Percentiles rank a stretch among this genome's conserved stretches.
These are phyloP conservation scores for Apotomis betuletana DNA, from an alignment of 2,888 invertebrate species.

Conservation along the genomic window DNA sequence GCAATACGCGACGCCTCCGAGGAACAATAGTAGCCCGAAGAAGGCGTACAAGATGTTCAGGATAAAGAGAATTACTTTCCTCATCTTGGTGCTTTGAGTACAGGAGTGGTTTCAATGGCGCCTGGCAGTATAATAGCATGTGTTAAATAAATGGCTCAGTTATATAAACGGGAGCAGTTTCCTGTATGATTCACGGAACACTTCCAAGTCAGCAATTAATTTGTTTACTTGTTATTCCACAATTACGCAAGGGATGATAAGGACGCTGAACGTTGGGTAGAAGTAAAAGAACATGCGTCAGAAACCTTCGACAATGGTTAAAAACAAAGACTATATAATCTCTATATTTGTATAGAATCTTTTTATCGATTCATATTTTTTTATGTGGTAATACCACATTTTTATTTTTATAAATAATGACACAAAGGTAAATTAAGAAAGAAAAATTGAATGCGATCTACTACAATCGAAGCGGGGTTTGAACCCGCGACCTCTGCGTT, in stretches of 20 bases:
- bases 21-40: slow-evolving; percentile 18
- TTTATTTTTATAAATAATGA: too few relatives aligned
- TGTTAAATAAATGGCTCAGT: background rate
- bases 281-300: background rate
- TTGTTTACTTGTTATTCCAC: background rate
- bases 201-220: background rate
- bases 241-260: background rate
- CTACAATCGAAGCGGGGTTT: too few relatives aligned
- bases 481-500: too few relatives aligned
- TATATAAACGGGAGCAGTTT: background rate
- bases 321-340: too few relatives aligned
- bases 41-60: slow-evolving; percentile 31
- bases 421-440: too few relatives aligned
- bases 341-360: too few relatives aligned
- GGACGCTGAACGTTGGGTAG: background rate
- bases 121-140: slow-evolving; percentile 26
- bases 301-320: background rate
- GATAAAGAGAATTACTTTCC: slow-evolving; percentile 33
- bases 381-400: too few relatives aligned
- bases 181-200: background rate
- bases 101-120: slow-evolving; percentile 3
- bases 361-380: too few relatives aligned
- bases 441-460: too few relatives aligned
- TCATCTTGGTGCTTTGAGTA: slow-evolving; percentile 20
- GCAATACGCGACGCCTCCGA: slow-evolving; percentile 17